Base-by-base conservation (phyloP, 2,797 vertebrate genomes). In the Sarcophilus harrisii region DNA sequence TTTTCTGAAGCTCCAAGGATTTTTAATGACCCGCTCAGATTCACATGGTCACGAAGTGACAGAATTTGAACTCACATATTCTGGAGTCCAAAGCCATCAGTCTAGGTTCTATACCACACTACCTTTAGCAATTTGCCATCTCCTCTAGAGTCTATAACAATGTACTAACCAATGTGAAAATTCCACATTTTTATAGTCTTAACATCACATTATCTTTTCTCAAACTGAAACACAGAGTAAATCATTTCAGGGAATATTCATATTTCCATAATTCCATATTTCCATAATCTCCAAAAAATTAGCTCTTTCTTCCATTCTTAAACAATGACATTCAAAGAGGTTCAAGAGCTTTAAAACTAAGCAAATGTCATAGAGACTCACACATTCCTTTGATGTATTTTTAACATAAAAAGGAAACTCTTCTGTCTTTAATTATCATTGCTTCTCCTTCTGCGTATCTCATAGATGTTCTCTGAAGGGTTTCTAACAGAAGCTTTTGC, bases 301-400 rank as follows among this genome's bases (percentile, higher is more conserved):
- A 96, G 90, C 58, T 90, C 52, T 95, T 95, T 81, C 54, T 90
- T 94, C 91, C 93, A 62, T 91, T 95, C 57, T 92, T 60, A 92
- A 49, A 92, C 95, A 93, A 4, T 52, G 92, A 91, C 0, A 81
- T 81, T 81, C 1, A 73, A 49, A 94, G 94, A 93, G 38, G 58
- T 96, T 95, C 92, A 30, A 54, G 38, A 57, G 94, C 57, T 89
- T 55, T 92, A 29, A 94, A 94, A 92, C 62, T 66, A 60, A 93
- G 93, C 57, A 49, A n/a, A 38, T 58, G 73, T 94, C 73, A 81
- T 24, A n/a, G 45, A 81, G 18, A 81, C 38, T 81, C 38, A 10
- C 8, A 45, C 73, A 81, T 27, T 45, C 38, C 21, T 81, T 81
- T 81, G 73, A 45, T 45, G 38, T 45, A 45, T 45, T 81, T 81